A percentile compares a stretch with the other conserved stretches of the same genome.
These are phyloP conservation scores for Lycaon pictus DNA, from an alignment of 2,113 vertebrate genomes.

Conservation along the genomic window DNA sequence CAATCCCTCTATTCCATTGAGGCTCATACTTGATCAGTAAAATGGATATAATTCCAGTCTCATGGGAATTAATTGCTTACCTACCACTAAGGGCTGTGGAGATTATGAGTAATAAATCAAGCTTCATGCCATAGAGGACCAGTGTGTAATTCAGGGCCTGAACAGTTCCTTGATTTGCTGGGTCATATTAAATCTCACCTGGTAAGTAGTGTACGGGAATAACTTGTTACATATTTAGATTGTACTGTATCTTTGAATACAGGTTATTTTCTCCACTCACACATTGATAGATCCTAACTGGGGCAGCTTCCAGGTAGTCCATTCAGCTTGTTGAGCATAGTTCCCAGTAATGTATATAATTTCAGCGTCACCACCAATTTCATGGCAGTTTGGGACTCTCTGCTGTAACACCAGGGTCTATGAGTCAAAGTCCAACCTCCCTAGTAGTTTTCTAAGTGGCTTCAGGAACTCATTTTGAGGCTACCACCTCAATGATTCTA, in stretches of 20 bases:
- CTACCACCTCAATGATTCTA: not conserved
- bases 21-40: not conserved
- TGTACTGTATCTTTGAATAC: not conserved
- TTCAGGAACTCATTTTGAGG: constrained; percentile 1
- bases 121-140: not conserved
- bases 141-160: not conserved
- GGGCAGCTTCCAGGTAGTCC: not conserved
- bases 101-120: not conserved
- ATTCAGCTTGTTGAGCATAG: not conserved
- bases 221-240: not conserved
- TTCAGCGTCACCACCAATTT: not conserved
- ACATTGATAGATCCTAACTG: not conserved
- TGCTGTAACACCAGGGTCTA: not conserved
- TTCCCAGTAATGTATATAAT: not conserved
- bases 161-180: not conserved
- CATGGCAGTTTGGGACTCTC: not conserved
- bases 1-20: not conserved
- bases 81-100: not conserved
- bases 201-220: not conserved
- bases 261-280: not conserved
- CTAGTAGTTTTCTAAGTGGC: not conserved
- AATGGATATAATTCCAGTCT: not conserved
- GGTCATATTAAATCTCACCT: not conserved
- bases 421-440: not conserved
- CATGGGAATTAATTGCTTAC: not conserved